Conservation (phyloP, 2,888 invertebrate genomes). For the Trissoscelio sp. region DNA sequence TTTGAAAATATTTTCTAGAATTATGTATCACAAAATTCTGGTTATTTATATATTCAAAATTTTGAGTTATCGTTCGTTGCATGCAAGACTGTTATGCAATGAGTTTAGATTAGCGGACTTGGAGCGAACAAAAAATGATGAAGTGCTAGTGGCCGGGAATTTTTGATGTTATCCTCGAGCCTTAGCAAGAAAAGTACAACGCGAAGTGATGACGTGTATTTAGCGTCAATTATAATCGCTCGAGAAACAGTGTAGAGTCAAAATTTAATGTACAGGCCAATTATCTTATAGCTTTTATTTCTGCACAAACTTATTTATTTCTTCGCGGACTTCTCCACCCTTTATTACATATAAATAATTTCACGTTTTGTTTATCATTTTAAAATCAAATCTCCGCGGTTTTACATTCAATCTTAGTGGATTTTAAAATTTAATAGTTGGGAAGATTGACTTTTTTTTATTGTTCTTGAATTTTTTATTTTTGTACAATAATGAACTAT, state of each 20-base stretch:
- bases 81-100: constrained; percentile 11
- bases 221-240: constrained; percentile 52
- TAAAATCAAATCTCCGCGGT: constrained; percentile 21
- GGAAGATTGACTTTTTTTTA: too few relatives aligned
- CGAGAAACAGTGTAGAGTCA: constrained; percentile 38
- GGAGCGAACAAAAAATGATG: constrained; percentile 25
- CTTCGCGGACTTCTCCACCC: too few relatives aligned
- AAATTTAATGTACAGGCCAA: constrained; percentile 40
- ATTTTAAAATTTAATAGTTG: too few relatives aligned
- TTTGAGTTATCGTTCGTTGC: too few relatives aligned
- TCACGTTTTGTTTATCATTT: constrained; percentile 13
- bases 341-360: constrained; percentile 39
- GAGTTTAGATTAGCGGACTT: constrained; percentile 13
- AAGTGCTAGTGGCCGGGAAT: constrained; percentile 18
- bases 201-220: constrained; percentile 66
- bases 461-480: too few relatives aligned
- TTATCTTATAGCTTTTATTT: constrained; percentile 58
- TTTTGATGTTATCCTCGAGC: constrained; percentile 67
- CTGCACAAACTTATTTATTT: constrained; percentile 13
- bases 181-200: constrained; percentile 62
- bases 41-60: too few relatives aligned
- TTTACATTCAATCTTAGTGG: too few relatives aligned
- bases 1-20: too few relatives aligned
- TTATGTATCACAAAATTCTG: too few relatives aligned
- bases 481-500: too few relatives aligned